A percentile compares a stretch with the other conserved stretches of the same genome.
Evolutionary conservation across 2,888 invertebrate genomes (phyloP).

Genomic region (Agrilus cyanescens): DNA sequence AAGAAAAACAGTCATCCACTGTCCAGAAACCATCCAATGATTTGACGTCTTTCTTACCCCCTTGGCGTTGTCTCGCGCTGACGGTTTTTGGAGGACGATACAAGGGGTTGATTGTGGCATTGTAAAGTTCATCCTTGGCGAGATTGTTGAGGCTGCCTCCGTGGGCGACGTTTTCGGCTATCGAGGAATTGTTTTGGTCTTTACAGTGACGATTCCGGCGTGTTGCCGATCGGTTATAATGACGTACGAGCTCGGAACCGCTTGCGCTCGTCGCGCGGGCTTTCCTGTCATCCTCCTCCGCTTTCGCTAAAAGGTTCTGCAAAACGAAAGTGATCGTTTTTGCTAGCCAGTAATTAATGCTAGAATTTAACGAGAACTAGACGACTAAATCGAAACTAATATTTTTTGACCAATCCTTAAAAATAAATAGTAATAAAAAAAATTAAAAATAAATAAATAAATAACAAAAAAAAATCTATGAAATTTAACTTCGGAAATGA

Average conservation of each 20-base stretch:
- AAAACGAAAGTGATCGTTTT: conserved; percentile 13
- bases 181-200: conserved; percentile 32
- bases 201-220: conserved; percentile 32
- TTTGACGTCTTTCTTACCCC: conserved; percentile 38
- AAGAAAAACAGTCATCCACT: conserved; percentile 3
- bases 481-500: too few relatives aligned
- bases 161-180: conserved; percentile 42
- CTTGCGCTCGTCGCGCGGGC: conserved; percentile 41
- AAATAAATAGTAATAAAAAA: conserved; percentile 3
- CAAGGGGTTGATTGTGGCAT: conserved; percentile 20
- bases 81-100: conserved; percentile 28
- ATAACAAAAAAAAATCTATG: too few relatives aligned
- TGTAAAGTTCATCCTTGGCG: conserved; percentile 37
- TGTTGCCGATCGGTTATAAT: conserved; percentile 37
- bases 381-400: neutral
- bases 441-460: too few relatives aligned
- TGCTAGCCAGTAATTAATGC: neutral
- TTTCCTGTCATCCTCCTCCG: conserved; percentile 61
- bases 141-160: conserved; percentile 47
- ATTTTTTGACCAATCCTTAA: neutral
- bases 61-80: conserved; percentile 45
- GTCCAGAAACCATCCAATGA: neutral
- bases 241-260: conserved; percentile 34
- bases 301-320: conserved; percentile 64
- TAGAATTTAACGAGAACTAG: neutral